Conservation (phyloP, 2,797 vertebrate species). For the Sciurus vulgaris region DNA sequence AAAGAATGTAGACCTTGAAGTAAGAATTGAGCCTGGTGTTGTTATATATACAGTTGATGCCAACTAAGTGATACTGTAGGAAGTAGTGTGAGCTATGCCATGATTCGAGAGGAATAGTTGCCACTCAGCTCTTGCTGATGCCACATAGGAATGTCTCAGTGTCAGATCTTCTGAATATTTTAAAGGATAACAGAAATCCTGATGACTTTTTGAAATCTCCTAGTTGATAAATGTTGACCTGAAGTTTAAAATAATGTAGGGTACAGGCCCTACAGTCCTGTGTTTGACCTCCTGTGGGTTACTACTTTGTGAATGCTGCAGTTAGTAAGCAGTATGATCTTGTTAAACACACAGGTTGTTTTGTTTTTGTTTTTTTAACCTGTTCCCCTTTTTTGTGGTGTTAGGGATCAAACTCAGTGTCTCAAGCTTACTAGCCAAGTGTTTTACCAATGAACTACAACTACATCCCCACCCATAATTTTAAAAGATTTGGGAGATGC, state of each 20-base stretch:
- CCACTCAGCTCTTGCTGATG: no score
- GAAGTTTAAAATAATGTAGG: conserved; percentile 44
- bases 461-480: neutral
- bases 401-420: no score
- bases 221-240: neutral
- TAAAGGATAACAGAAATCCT: conserved; percentile 18
- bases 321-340: neutral
- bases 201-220: neutral
- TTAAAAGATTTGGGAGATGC: neutral
- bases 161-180: neutral
- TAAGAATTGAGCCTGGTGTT: neutral
- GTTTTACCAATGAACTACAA: neutral
- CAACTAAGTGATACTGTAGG: neutral
- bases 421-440: no score
- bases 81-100: neutral
- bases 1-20: neutral
- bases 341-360: neutral
- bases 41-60: neutral
- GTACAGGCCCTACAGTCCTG: neutral
- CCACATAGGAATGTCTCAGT: no score
- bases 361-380: no score
- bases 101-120: no score
- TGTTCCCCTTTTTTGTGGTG: no score
- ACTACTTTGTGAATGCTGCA: neutral
- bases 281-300: neutral